Percentiles rank a stretch among this genome's conserved stretches.
Evolutionary conservation across 2,113 vertebrate genomes (phyloP).

Genomic region (Typhlomys cinereus): DNA sequence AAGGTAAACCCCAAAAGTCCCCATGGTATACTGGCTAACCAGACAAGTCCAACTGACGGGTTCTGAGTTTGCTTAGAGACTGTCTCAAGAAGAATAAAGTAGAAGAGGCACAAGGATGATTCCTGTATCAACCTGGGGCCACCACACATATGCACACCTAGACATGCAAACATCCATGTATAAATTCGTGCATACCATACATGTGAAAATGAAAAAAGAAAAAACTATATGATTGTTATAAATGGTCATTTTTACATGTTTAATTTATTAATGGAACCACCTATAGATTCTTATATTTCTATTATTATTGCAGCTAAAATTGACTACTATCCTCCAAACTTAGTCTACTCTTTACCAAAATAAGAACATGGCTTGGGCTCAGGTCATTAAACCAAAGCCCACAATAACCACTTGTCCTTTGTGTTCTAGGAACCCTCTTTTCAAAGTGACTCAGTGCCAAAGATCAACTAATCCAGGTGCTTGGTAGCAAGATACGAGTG

Average conservation of each 20-base stretch:
- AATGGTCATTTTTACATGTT: conserved; percentile 11
- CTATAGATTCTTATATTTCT: conserved; percentile 29
- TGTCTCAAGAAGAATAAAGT: no score
- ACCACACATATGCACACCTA: no score
- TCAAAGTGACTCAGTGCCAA: neutral
- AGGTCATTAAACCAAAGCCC: neutral
- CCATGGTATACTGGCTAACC: no score
- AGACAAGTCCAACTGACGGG: no score
- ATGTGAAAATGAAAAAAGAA: no score
- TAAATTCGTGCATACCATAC: no score
- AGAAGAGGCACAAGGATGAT: no score
- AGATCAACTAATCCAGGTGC: neutral
- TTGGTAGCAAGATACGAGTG: neutral
- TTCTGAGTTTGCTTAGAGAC: no score
- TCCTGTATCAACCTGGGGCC: no score
- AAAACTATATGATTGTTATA: neutral
- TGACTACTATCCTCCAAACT: neutral
- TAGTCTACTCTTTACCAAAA: neutral
- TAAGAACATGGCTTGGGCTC: neutral
- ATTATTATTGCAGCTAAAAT: conserved; percentile 42
- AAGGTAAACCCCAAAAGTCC: no score
- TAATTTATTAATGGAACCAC: neutral
- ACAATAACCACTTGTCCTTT: neutral
- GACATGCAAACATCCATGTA: no score
- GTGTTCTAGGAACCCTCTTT: neutral